phyloP scores from a whole-genome alignment of 2,888 invertebrate genomes.

The Thera obeliscata region DNA sequence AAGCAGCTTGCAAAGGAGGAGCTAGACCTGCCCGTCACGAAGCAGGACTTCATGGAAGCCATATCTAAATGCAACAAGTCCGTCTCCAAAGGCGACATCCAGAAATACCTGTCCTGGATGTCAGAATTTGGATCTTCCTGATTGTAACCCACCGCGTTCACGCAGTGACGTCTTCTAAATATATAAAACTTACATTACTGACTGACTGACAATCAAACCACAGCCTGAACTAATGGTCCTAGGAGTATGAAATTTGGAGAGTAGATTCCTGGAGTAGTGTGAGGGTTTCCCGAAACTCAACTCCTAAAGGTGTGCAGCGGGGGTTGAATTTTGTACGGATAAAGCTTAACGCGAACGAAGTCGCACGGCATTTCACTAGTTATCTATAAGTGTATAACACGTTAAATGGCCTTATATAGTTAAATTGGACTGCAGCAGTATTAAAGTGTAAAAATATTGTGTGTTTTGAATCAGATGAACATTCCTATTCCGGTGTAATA shows the following conservation, averaged over 20 bases:
- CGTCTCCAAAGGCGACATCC: conserved; percentile 96
- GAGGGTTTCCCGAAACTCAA: no score
- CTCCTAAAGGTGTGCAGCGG: no score
- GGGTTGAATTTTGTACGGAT: no score
- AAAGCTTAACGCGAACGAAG: no score
- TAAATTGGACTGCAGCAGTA: conserved; percentile 73
- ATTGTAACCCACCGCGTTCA: conserved; percentile 66
- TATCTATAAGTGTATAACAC: conserved; percentile 38
- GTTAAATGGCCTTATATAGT: conserved; percentile 63
- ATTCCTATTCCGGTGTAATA: conserved; percentile 36
- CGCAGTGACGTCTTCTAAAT: conserved; percentile 20
- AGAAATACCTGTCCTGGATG: conserved; percentile 99
- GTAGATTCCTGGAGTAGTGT: no score
- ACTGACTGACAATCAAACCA: no score
- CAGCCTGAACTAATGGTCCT: no score
- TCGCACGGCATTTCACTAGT: no score
- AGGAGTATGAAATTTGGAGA: no score
- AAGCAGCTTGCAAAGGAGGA: conserved; percentile 97
- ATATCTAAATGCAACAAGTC: conserved; percentile 97
- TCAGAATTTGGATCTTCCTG: conserved; percentile 97
- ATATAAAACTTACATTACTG: no score
- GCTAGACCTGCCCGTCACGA: conserved; percentile 96
- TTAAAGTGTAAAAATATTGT: conserved; percentile 64
- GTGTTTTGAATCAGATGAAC: conserved; percentile 46
- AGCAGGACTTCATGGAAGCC: conserved; percentile 96